These are phyloP conservation scores for Polymixis flavicincta DNA, from an alignment of 2,888 invertebrate species.

Conservation along the genomic window DNA sequence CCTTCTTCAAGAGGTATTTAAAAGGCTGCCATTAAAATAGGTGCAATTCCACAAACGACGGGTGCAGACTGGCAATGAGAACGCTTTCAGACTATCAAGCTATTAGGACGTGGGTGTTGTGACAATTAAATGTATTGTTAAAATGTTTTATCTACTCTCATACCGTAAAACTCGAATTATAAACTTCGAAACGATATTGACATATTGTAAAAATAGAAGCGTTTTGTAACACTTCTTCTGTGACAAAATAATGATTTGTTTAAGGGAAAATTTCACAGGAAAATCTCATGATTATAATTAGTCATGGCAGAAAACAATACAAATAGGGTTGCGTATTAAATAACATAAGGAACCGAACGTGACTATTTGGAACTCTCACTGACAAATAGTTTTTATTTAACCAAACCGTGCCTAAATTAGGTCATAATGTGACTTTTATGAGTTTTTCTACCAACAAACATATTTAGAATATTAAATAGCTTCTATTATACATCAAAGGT, in stretches of 20 bases:
- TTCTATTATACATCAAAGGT: background rate
- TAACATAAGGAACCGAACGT: background rate
- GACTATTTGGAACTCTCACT: background rate
- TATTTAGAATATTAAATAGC: background rate
- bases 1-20: conserved; percentile 14
- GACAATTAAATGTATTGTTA: background rate
- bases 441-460: background rate
- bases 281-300: background rate
- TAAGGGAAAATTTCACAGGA: background rate
- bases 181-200: too few species aligned
- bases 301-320: background rate
- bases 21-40: conserved; percentile 39
- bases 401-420: background rate
- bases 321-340: background rate
- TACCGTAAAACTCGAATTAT: too few species aligned
- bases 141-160: background rate
- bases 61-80: conserved; percentile 8
- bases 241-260: too few species aligned
- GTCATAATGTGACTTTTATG: background rate
- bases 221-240: too few species aligned
- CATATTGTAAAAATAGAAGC: too few species aligned
- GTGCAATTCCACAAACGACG: conserved; percentile 32
- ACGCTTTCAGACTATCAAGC: background rate
- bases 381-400: too few species aligned
- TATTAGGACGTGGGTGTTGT: background rate